Percentiles rank a stretch among this genome's conserved stretches.
Conservation (phyloP, 2,113 vertebrate genomes). For the Physeter macrocephalus region DNA sequence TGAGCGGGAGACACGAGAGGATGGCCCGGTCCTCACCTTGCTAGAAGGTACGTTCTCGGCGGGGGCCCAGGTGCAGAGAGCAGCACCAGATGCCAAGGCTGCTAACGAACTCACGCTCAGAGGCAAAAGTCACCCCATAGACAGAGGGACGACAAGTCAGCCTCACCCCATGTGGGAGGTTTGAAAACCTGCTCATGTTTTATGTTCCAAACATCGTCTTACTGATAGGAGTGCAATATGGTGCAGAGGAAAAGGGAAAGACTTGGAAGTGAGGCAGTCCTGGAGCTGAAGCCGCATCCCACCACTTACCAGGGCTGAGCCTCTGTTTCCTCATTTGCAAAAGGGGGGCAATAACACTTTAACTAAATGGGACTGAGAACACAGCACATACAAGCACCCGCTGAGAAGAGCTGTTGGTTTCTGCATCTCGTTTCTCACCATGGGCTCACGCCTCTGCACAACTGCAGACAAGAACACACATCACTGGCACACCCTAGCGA, state of each 20-base stretch:
- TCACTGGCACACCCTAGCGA: accelerated
- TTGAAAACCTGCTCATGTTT: neutral
- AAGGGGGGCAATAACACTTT: neutral
- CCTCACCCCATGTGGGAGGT: accelerated
- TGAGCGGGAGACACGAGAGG: neutral
- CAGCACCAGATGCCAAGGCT: neutral
- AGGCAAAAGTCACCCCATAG: neutral
- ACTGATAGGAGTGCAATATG: accelerated
- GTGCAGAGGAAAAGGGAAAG: neutral
- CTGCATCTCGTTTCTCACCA: accelerated
- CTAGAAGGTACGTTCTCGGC: neutral
- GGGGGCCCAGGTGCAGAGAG: neutral
- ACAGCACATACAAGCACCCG: accelerated
- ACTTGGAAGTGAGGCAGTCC: neutral
- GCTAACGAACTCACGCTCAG: neutral
- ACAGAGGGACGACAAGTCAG: accelerated
- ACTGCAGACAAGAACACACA: no score
- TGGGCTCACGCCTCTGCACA: accelerated
- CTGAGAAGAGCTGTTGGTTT: neutral
- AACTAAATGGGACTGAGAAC: neutral
- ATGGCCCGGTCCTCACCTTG: neutral
- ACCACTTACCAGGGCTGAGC: neutral
- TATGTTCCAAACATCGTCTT: neutral
- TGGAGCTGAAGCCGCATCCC: neutral
- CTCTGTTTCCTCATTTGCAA: neutral